These are phyloP conservation scores for Brachypodius melanocephalos DNA, from an alignment of 2,113 vertebrate genomes.

Conservation along the genomic window DNA sequence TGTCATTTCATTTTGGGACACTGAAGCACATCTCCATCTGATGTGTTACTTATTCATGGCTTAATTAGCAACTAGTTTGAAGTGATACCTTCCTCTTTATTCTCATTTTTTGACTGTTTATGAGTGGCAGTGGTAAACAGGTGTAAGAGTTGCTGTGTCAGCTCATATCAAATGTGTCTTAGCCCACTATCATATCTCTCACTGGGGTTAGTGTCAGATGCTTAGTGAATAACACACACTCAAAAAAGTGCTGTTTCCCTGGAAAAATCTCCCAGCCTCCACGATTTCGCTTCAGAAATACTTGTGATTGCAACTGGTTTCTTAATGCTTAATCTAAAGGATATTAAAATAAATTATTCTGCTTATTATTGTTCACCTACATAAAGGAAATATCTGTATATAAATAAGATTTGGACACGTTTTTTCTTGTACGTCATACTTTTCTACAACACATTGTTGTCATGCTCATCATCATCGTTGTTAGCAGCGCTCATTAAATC, in stretches of 20 bases:
- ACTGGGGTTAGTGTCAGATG: neutral
- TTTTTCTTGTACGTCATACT: neutral
- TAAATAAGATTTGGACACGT: neutral
- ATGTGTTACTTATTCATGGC: neutral
- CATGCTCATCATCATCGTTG: rapidly evolving
- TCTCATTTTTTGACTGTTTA: neutral
- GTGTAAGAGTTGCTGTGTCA: neutral
- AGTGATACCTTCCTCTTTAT: neutral
- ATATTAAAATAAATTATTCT: neutral
- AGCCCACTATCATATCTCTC: neutral
- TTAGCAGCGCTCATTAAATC: rapidly evolving
- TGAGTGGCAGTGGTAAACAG: neutral
- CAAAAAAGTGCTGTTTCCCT: neutral
- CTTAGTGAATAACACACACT: neutral
- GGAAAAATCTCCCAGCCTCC: neutral
- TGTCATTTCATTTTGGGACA: neutral
- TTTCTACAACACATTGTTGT: neutral
- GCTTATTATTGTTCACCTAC: neutral
- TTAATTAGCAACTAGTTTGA: slow-evolving; percentile 10
- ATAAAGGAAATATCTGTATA: neutral
- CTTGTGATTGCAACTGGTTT: neutral
- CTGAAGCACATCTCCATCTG: neutral
- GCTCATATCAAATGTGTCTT: neutral
- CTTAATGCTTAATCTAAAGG: neutral
- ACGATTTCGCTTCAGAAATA: neutral